phyloP scores from a whole-genome alignment of 2,113 vertebrate species.

The Myotis brandtii region DNA sequence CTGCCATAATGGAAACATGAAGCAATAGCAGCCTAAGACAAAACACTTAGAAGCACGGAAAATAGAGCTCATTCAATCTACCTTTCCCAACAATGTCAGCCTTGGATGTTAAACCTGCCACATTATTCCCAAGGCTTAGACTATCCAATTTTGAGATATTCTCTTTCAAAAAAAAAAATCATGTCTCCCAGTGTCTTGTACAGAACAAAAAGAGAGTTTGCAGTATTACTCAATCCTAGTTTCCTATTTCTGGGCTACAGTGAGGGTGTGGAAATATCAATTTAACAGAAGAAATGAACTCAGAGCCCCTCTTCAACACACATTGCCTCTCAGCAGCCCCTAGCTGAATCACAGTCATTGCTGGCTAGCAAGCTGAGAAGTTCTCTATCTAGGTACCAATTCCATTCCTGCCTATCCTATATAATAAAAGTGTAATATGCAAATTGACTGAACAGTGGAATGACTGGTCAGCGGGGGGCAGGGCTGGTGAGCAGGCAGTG shows the following conservation, averaged over 20 bases:
- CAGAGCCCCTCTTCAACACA: conserved; percentile 44
- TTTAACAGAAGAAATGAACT: conserved; percentile 54
- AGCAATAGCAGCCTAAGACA: conserved; percentile 66
- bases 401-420: conserved; percentile 71
- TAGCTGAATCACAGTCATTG: no score
- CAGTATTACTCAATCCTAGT: conserved; percentile 20
- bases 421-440: no score
- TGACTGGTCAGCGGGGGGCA: no score
- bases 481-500: no score
- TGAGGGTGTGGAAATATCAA: conserved; percentile 41
- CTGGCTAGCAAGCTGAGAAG: conserved; percentile 12
- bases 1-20: conserved; percentile 62
- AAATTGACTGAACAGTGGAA: no score
- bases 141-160: background rate
- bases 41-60: conserved; percentile 74
- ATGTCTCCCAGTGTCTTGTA: background rate
- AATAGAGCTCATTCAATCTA: conserved; percentile 14
- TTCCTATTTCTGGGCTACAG: conserved; percentile 50
- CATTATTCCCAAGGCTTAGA: background rate
- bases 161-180: conserved; percentile 45
- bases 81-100: background rate
- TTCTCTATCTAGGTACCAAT: conserved; percentile 61
- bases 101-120: background rate
- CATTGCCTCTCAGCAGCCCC: background rate
- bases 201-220: conserved; percentile 1